phyloP scores from a whole-genome alignment of 2,888 invertebrate species.

The Xestia sexstrigata region DNA sequence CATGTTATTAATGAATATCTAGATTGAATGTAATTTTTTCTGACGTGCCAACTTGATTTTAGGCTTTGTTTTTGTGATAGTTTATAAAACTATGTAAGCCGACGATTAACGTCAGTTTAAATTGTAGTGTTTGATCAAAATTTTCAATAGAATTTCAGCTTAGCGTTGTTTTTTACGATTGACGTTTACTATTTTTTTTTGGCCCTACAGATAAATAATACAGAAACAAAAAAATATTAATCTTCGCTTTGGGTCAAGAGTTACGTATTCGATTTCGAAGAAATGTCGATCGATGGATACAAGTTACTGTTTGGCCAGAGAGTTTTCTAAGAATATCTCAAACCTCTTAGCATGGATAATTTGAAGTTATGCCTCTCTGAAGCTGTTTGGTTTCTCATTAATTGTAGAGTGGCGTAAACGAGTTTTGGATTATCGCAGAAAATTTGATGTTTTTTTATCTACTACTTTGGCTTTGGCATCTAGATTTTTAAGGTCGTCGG shows the following conservation, averaged over 20 bases:
- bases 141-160: background rate
- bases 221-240: background rate
- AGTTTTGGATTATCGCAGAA: background rate
- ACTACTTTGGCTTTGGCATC: too few relatives aligned
- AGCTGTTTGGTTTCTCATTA: conserved; percentile 3
- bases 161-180: background rate
- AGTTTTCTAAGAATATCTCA: background rate
- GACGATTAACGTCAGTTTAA: background rate
- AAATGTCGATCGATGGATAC: background rate
- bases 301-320: conserved; percentile 12
- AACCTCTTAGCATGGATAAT: background rate
- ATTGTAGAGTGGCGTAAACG: background rate
- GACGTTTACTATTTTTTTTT: background rate
- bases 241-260: background rate
- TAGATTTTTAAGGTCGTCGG: background rate
- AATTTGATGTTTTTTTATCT: background rate
- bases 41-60: background rate
- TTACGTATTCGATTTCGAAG: background rate
- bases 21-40: background rate
- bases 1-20: background rate
- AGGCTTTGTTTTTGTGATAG: conserved; percentile 5
- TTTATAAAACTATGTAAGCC: background rate
- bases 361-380: background rate
- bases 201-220: background rate
- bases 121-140: conserved; percentile 3